Evolutionary conservation across 2,113 vertebrate genomes (phyloP).

Genomic region (Haemorhous mexicanus): DNA sequence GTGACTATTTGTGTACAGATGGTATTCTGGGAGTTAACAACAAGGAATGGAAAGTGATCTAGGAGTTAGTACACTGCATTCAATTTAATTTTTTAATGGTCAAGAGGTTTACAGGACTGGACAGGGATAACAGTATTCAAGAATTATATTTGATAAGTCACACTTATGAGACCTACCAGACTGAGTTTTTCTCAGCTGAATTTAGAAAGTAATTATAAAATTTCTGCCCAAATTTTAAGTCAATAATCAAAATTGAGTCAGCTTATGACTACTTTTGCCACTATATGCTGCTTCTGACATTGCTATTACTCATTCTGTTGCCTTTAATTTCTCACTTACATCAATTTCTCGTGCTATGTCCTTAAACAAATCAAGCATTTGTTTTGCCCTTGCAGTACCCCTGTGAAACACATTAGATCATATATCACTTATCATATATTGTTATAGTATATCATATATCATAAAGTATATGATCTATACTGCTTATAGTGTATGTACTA

Average conservation of each 20-base stretch:
- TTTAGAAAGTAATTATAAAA: neutral
- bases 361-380: neutral
- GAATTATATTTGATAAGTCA: neutral
- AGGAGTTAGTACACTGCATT: neutral
- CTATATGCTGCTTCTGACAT: neutral
- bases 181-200: neutral
- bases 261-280: neutral
- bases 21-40: neutral
- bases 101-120: neutral
- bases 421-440: neutral
- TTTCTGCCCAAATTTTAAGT: neutral
- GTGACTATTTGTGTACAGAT: neutral
- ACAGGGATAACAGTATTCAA: neutral
- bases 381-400: neutral
- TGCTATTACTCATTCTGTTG: neutral
- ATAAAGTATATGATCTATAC: neutral
- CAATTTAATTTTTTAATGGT: neutral
- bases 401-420: neutral
- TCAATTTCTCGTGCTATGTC: neutral
- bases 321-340: neutral
- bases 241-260: neutral
- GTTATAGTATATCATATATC: neutral
- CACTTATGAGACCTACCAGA: neutral
- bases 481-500: neutral
- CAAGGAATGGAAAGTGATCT: neutral